A percentile compares a stretch with the other conserved stretches of the same genome.
phyloP scores from a whole-genome alignment of 2,888 invertebrate species.

The Euproctis similis region DNA sequence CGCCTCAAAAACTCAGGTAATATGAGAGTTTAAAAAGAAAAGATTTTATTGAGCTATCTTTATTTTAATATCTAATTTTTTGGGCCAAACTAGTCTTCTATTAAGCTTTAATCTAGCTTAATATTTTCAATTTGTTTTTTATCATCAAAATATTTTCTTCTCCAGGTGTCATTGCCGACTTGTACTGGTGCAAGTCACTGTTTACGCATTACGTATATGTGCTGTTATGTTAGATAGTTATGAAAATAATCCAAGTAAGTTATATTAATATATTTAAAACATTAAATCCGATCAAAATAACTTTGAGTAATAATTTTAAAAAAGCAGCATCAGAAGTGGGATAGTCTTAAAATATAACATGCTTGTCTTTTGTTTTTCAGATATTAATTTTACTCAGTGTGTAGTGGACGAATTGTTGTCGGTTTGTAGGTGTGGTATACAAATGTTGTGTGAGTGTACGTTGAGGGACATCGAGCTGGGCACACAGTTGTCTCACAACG shows the following conservation, averaged over 20 bases:
- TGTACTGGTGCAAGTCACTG: constrained; percentile 45
- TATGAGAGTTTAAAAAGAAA: too few relatives aligned
- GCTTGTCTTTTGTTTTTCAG: neutral
- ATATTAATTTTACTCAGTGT: neutral
- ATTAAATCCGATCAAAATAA: too few relatives aligned
- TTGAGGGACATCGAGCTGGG: constrained; percentile 34
- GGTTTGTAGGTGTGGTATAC: constrained; percentile 39
- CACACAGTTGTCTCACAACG: constrained; percentile 32
- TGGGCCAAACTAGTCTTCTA: too few relatives aligned
- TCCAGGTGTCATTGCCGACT: constrained; percentile 57
- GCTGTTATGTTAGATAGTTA: constrained; percentile 35
- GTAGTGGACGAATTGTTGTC: constrained; percentile 15
- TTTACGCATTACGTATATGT: constrained; percentile 49
- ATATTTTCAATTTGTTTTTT: too few relatives aligned
- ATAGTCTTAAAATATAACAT: too few relatives aligned
- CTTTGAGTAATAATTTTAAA: too few relatives aligned
- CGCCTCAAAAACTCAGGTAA: constrained; percentile 29
- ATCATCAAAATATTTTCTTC: constrained; percentile 8
- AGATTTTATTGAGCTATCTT: too few relatives aligned
- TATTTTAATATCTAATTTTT: too few relatives aligned
- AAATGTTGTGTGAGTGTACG: constrained; percentile 29
- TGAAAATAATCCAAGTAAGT: too few relatives aligned
- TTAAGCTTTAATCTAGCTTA: too few relatives aligned
- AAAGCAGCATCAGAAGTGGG: too few relatives aligned
- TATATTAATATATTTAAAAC: too few relatives aligned